Evolutionary conservation across 2,113 vertebrate species (phyloP), one percentile per base, ranked within the genome.

Genomic region (Oreochromis aureus): DNA sequence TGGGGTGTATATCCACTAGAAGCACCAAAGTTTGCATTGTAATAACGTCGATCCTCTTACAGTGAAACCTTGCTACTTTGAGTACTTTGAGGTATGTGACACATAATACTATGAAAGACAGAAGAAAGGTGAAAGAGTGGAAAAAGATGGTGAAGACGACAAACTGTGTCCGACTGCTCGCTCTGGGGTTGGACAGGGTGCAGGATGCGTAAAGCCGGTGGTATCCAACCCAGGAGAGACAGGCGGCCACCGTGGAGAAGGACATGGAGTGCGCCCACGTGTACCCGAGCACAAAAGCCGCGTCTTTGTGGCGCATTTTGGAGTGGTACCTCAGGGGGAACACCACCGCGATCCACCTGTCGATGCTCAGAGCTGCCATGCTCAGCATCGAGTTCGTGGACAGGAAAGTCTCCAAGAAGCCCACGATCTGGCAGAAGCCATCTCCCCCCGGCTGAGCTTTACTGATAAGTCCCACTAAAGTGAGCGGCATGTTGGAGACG

Each of bases 1-100:
- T 99, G 90, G 99, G 99, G 53, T 99, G 99, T 87, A 99, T 98
- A 94, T 99, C 99, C 96, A 99, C 99, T 1, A 99, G 97, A 93
- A 99, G 96, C 92, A 99, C 98, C 30, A 99, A 96, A 15, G 99
- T 99, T 96, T 99, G 99, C 99, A 99, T 99, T 18, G 99, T 99
- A 93, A 99, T 99, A 87, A 99, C 97, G 53, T 99, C 98, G 92
- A 99, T 99, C 95, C 99, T 95, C 94, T 97, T 98, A 86, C 99
- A 99, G 96, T 99, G 99, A 92, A 97, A 98, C 61, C 99, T 96
- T 81, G 99, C 99, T 95, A 99, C 99, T 96, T 97, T 98, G 83
- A 99, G 98, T 95, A 99, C 99, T 97, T 99, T 99, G 79, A 98
- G 96, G 94, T 99, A 99, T 1, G 99, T 99, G 95, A 98, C 96